Evolutionary conservation across 2,797 vertebrate genomes (phyloP), one percentile per base, ranked within the genome.

Genomic region (Microctenopoma lineatum): DNA sequence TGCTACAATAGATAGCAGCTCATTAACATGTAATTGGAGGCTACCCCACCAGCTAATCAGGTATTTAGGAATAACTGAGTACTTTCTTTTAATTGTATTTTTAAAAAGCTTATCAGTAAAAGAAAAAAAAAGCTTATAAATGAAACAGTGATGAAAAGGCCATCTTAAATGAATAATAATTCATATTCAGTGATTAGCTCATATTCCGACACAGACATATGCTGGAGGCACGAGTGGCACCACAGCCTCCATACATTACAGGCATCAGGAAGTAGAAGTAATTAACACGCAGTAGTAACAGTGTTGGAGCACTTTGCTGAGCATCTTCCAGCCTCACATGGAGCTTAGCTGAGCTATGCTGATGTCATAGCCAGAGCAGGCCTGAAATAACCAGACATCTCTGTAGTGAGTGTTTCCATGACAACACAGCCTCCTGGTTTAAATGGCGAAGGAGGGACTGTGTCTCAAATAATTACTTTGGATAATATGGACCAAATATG

Each of bases 331-430:
- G 36, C 79, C 34, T 84, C 65, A 61, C 63, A 79, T 61, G 75
- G 68, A 70, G 77, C 72, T 83, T 70, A 84, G 78, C 75, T 74
- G 66, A 85, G 75, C 76, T 59, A 13, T 61, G 79, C 77, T 87
- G 87, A 90, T 80, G 89, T 91, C 82, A 90, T 68, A 73, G 68
- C 65, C 39, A 39, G 56, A 85, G 77, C 84, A 34, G 70, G 70
- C 72, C 79, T 86, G 80, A 88, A 89, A 89, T 88, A 86, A 84
- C 82, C 84, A 81, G 84, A 83, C 84, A 70, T 84, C 85, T 75
- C 84, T 82, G 66, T 85, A 75, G 82, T 80, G 77, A 70, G 77
- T 38, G 91, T 93, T 90, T 88, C 91, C 89, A 90, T 91, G 89
- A 79, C 89, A 90, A 93, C 87, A 12, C 77, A 71, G 83, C 79